These are phyloP conservation scores for Meloidogyne floridensis DNA, from an alignment of 1,140 invertebrate genomes.

Conservation along the genomic window DNA sequence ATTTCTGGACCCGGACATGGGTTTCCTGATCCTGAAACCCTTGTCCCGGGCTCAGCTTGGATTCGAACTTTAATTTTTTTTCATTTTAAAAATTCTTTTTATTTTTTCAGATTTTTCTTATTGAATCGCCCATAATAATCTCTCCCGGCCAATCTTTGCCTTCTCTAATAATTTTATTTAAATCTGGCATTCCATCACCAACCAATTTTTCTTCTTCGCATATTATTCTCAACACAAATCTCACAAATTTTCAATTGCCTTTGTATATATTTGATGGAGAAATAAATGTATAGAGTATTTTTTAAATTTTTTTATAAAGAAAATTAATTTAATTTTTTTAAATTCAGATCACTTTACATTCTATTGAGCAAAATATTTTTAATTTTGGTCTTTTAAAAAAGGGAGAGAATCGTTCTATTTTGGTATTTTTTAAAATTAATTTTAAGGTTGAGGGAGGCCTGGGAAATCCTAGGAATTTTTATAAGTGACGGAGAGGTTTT, in stretches of 20 bases:
- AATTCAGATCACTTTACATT: slow-evolving; percentile 67
- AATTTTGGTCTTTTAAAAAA: slow-evolving; percentile 79
- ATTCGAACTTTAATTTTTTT: too few species aligned
- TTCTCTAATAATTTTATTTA: slow-evolving; percentile 68
- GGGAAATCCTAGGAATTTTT: too few species aligned
- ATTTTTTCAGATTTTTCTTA: neutral
- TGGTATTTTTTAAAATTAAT: slow-evolving; percentile 17
- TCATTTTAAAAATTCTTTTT: neutral
- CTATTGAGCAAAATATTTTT: slow-evolving; percentile 71
- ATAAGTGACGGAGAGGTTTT: too few species aligned
- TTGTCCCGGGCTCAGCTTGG: too few species aligned
- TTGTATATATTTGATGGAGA: slow-evolving; percentile 78
- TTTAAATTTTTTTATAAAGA: slow-evolving; percentile 20
- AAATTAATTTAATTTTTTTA: slow-evolving; percentile 10
- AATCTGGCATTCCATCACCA: slow-evolving; percentile 70
- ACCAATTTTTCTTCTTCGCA: slow-evolving; percentile 72
- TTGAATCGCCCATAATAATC: slow-evolving; percentile 61
- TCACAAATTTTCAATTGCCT: slow-evolving; percentile 75
- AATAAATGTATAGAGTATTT: slow-evolving; percentile 67
- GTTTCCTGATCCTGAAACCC: too few species aligned
- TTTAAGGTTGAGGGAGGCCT: too few species aligned
- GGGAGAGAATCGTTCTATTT: slow-evolving; percentile 72
- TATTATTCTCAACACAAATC: slow-evolving; percentile 76
- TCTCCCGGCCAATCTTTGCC: slow-evolving; percentile 72
- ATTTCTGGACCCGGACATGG: neutral